Base-by-base conservation (phyloP, 2,888 invertebrate genomes). In the Cenopis cana region DNA sequence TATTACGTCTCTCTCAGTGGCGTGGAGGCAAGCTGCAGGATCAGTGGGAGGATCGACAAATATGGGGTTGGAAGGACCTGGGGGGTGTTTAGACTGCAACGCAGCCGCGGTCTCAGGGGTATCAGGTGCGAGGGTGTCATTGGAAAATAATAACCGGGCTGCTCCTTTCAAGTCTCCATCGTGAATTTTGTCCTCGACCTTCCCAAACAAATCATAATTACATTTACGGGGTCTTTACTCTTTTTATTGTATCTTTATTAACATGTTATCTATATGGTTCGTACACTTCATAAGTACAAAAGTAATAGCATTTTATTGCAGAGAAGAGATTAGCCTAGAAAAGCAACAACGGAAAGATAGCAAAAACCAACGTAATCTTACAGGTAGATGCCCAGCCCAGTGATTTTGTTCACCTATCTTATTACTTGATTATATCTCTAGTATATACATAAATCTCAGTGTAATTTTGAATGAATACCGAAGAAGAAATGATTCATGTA, bases 311-410 rank as follows among this genome's bases (percentile, higher is more conserved):
- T 64, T 64, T 64, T 64, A 64, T 38, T 52, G 52, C 33, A 20
- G 36, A 62, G 64, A 64, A 20, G 36, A 62, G 64, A 64, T 54
- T 64, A 64, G 64, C 12, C 52, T 64, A 38, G 64, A 52, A 64
- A 20, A 20, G 36, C 17, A 36, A 54, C 50, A 62, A 17, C 11
- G 18, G 18, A 33, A 62, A 64, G 64, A 64, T 64, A 64, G 10
- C n/a, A 41, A 54, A 6, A 54, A 64, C 36, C 50, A 52, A n/a
- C n/a, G n/a, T n/a, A n/a, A 38, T 54, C 38, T n/a, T 36, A 54
- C 20, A 64, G 62, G 52, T 64, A 64, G 52, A 54, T 64, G 18
- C 62, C 52, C 52, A 36, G n/a, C n/a, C 10, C 38, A 20, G 38
- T 54, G 20, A 11, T 64, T 20, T 60, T 17, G 60, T 24, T 49